Evolutionary conservation across 2,797 vertebrate species (phyloP), one percentile per base, ranked within the genome.

Genomic region (Sebastes itinus): DNA sequence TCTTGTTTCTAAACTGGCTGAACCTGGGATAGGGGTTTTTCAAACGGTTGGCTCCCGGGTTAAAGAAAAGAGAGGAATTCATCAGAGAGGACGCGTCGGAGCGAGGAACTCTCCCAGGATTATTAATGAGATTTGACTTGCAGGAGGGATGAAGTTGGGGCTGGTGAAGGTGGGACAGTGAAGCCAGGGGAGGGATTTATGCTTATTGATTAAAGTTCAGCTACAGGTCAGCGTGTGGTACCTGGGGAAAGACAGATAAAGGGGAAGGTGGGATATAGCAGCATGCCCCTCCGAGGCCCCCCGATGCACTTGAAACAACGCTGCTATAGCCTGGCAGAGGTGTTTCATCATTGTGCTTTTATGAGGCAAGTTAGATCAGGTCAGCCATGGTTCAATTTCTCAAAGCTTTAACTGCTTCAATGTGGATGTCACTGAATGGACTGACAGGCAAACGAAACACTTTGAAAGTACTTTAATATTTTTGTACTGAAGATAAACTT

Each of bases 181-280:
- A 30, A 62, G 59, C 35, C 49, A 5, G 62, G 23, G 54, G 16
- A 66, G 60, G 88, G 73, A 88, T 87, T 89, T 86, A 76, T 77
- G 70, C 32, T 42, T 62, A 92, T 91, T 86, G 89, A 92, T 89
- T 75, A 69, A 72, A 78, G 92, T 94, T 94, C 86, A 92, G 66
- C 49, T 61, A 4, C 58, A 80, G 92, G 90, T 90, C 90, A 90
- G 59, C 59, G 23, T 72, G 55, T 13, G 10, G 28, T 68, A 85
- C 88, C 70, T 83, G 66, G 38, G 66, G 78, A 52, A 76, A 77
- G 68, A 69, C 71, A 70, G 90, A 88, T 79, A 74, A 76, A 84
- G 35, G 20, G 12, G 12, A 52, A 80, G 71, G 62, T 38, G 33
- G 58, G 56, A 81, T 68, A 61, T 27, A 70, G 28, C n/a, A 46